Evolutionary conservation across 2,797 vertebrate species (phyloP).

Genomic region (Pempheris klunzingeri): DNA sequence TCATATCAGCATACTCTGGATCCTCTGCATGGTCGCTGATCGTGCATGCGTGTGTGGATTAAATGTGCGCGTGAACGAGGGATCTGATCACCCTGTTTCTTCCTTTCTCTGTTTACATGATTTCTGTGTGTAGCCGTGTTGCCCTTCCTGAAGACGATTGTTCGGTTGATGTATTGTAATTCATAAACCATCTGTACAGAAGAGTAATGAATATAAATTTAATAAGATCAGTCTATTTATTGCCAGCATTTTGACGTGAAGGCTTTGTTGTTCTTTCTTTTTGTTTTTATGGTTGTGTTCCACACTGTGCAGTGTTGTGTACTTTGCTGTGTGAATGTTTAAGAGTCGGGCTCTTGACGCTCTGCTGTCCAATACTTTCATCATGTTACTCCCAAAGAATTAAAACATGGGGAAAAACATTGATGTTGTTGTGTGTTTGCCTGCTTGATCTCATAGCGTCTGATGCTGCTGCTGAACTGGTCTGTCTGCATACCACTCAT

Average conservation of each 20-base stretch:
- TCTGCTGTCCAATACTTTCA: slow-evolving; percentile 75
- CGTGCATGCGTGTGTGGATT: slow-evolving; percentile 42
- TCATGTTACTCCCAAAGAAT: slow-evolving; percentile 80
- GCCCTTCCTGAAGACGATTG: slow-evolving; percentile 57
- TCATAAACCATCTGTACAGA: slow-evolving; percentile 86
- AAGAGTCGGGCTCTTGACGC: slow-evolving; percentile 37
- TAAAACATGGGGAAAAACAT: slow-evolving; percentile 71
- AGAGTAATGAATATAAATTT: slow-evolving; percentile 82
- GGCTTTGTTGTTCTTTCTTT: slow-evolving; percentile 66
- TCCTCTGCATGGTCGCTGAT: slow-evolving; percentile 71
- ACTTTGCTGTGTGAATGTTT: slow-evolving; percentile 78
- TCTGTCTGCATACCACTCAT: slow-evolving; percentile 58
- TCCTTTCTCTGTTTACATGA: slow-evolving; percentile 78
- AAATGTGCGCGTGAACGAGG: slow-evolving; percentile 50
- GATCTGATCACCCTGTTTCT: slow-evolving; percentile 54
- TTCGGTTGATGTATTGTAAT: slow-evolving; percentile 84
- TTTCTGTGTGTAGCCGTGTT: slow-evolving; percentile 69
- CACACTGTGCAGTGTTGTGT: slow-evolving; percentile 79
- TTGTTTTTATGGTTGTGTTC: slow-evolving; percentile 80
- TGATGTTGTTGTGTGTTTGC: slow-evolving; percentile 9
- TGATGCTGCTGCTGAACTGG: slow-evolving; percentile 68
- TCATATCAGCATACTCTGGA: slow-evolving; percentile 68
- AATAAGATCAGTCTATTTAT: slow-evolving; percentile 87
- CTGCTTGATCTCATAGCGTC: slow-evolving; percentile 32
- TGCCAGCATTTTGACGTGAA: slow-evolving; percentile 77